A percentile compares a stretch with the other conserved stretches of the same genome.
Evolutionary conservation across 1,140 invertebrate species (phyloP).

Genomic region (Hyphantria cunea): DNA sequence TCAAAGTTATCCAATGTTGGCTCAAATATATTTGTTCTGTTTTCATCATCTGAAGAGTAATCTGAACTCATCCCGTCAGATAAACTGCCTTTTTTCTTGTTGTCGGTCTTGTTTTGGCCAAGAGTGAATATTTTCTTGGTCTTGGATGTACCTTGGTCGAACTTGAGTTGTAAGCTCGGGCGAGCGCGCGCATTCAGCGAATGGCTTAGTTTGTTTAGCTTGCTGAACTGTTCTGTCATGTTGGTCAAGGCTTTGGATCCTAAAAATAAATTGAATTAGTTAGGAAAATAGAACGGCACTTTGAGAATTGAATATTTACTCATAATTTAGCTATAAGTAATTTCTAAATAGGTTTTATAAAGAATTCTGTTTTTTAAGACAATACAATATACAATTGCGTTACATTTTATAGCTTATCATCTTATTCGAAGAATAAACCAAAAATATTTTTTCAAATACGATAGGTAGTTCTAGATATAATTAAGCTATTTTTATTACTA

Average conservation of each 20-base stretch:
- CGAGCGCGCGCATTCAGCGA: constrained; percentile 83
- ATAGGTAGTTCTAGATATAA: no score
- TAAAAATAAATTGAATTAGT: constrained; percentile 32
- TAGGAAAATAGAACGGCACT: neutral
- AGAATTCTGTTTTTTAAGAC: no score
- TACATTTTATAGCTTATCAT: no score
- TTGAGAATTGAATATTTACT: neutral
- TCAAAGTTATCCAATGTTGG: constrained; percentile 80
- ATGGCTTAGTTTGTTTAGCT: constrained; percentile 88
- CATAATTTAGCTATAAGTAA: no score
- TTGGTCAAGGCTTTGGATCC: constrained; percentile 91
- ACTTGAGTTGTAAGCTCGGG: constrained; percentile 68
- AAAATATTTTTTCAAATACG: no score
- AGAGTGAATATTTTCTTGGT: constrained; percentile 81
- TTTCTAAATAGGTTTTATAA: no score
- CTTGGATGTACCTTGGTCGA: constrained; percentile 61
- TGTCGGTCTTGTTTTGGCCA: constrained; percentile 65
- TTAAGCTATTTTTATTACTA: no score
- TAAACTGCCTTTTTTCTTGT: constrained; percentile 72
- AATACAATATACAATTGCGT: no score
- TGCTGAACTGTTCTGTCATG: constrained; percentile 92
- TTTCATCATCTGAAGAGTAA: constrained; percentile 78
- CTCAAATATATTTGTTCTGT: constrained; percentile 79
- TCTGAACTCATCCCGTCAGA: constrained; percentile 79
- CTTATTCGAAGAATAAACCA: no score